Base-by-base conservation (phyloP, 2,113 vertebrate species). In the Proteles cristata region DNA sequence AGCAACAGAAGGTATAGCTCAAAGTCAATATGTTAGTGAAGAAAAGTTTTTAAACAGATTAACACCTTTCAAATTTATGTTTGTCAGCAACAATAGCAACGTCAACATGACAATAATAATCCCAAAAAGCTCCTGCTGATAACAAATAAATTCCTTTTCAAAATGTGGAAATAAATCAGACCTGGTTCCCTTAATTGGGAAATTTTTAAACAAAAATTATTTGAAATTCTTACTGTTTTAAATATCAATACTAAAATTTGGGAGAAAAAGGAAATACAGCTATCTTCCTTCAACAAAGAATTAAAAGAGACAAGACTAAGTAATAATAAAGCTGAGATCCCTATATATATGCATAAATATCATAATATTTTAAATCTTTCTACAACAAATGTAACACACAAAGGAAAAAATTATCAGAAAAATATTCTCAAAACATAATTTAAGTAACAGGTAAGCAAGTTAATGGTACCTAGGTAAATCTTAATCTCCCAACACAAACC, bases 261-360 rank as follows among this genome's bases (percentile, higher is more conserved):
- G 25, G 26, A 15, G 26, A 19, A 21, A 28, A 25, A 84, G 45
- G 9, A 93, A 93, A 86, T 26, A 31, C 8, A 95, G 25, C n/a
- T 94, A 8, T 77, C 85, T 92, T 84, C 31, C 35, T 93, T 94
- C 48, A 93, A 86, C 91, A 53, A 96, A 83, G 45, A 88, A 87
- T 79, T 39, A 68, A 2, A 88, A 23, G 7, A 43, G 45, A 81
- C 26, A 92, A 92, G 61, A 80, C 88, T 53, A 69, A 63, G 14
- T 48, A 94, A 87, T 50, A 80, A 92, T 50, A 83, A 92, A 90
- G 45, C 17, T n/a, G 76, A 53, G 28, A 91, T 66, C 35, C 28
- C 92, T 66, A 79, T 84, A 85, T 39, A 95, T n/a, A 23, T 88
- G 3, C 55, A 81, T 19, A 66, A 6, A 74, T 55, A 45, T 61